Evolutionary conservation across 2,797 vertebrate genomes (phyloP), one percentile per base, ranked within the genome.

Genomic region (Paedocypris micromegethes): DNA sequence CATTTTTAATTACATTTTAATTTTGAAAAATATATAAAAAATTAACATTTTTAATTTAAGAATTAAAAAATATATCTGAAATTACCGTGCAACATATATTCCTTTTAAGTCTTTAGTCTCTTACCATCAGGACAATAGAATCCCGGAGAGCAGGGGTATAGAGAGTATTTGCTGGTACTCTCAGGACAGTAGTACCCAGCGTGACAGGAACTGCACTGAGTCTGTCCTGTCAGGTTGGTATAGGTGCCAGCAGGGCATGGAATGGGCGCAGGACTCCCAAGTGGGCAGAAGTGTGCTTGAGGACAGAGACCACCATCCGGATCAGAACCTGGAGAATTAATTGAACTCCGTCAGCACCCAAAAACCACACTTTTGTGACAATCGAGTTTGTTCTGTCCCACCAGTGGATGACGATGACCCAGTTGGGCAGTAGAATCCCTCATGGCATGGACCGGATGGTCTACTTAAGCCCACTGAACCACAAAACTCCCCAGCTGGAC

Each of bases 81-180:
- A 23, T 23, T 23, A 23, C 23, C 41, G 37, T 53, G 52, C 4
- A 6, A 2, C 2, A 40, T 2, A 8, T 42, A 6, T 47, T 46
- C 5, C 38, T 49, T 3, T 37, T 7, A 53, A 23, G 41, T 61
- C 0, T 5, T 40, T 47, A 67, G 9, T 61, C 5, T 42, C 50
- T 37, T 71, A 96, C 94, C 96, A 75, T 82, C 86, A 5, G 92
- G 93, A 66, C 95, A 98, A 85, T 94, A 98, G 81, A 95, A 96
- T n/a, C 94, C 95, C 40, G 93, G 84, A 0, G 86, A 92, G 49
- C 95, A 96, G 38, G 91, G 88, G 56, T 91, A 91, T 2, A 9
- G 5, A 9, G 76, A 85, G 76, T 92, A 97, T 83, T 86, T 85
- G 60, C 74, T 87, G 38, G 87, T 87, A 53, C 86, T 92, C 72